Evolutionary conservation across 2,113 vertebrate species (phyloP).

Genomic region (Zosterops hypoxanthus): DNA sequence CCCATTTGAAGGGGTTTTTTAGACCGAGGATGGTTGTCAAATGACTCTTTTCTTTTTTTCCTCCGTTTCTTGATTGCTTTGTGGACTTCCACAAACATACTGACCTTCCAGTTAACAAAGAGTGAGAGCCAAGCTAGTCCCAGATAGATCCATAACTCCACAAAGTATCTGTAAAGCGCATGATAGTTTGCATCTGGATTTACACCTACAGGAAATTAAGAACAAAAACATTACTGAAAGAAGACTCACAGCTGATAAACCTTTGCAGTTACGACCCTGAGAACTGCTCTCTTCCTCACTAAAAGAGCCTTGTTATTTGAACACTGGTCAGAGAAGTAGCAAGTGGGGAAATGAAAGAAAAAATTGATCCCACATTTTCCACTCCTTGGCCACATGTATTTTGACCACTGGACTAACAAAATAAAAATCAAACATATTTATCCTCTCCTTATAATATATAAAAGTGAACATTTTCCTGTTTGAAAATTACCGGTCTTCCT

Average conservation of each 20-base stretch:
- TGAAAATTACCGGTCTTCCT: not conserved
- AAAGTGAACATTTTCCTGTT: not conserved
- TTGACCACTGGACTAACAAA: not conserved
- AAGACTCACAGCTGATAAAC: not conserved
- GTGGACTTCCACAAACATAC: constrained; percentile 97
- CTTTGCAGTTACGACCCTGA: not conserved
- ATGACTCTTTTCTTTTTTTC: constrained; percentile 88
- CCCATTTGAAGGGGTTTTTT: constrained; percentile 78
- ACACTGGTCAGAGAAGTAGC: not conserved
- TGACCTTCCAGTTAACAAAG: constrained; percentile 98
- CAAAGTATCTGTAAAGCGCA: constrained; percentile 94
- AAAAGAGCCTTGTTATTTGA: not conserved
- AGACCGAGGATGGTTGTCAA: constrained; percentile 82
- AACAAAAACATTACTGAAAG: constrained; percentile 6
- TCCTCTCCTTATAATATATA: not conserved
- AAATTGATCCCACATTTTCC: not conserved
- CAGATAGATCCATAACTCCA: constrained; percentile 97
- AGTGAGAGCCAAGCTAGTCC: constrained; percentile 97
- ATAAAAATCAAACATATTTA: not conserved
- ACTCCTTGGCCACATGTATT: not conserved
- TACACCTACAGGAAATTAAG: constrained; percentile 80
- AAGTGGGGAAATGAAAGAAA: not conserved
- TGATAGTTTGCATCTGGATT: constrained; percentile 91
- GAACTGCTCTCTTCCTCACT: not conserved
- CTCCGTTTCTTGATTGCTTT: constrained; percentile 97